A percentile compares a stretch with the other conserved stretches of the same genome.
Evolutionary conservation across 53 echinoderm and acorn worm species (phyloP).

Genomic region (Henricia sp.): DNA sequence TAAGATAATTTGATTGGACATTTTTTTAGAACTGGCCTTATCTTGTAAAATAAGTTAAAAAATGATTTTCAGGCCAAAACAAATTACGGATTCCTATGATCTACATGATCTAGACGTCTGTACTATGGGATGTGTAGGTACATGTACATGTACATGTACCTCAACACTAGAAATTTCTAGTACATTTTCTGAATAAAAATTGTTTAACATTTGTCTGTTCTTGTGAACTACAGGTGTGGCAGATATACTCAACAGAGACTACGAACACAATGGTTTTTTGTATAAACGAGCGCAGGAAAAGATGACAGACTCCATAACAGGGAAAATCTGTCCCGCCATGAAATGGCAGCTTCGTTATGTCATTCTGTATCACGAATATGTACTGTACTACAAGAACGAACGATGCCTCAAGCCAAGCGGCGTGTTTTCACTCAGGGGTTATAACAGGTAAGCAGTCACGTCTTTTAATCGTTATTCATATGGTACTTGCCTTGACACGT

Average conservation of each 20-base stretch:
- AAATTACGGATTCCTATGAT: too few species aligned
- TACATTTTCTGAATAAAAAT: not conserved
- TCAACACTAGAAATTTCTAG: not conserved
- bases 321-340: constrained; percentile 18
- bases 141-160: not conserved
- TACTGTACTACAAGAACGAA: constrained; percentile 89
- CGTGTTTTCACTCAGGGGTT: constrained; percentile 81
- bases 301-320: constrained; percentile 58
- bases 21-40: too few species aligned
- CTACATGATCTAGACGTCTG: too few species aligned
- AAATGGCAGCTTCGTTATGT: constrained; percentile 97
- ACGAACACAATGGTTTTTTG: constrained; percentile 81
- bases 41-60: too few species aligned
- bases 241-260: constrained; percentile 58
- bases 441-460: constrained; percentile 78
- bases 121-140: too few species aligned
- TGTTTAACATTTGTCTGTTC: not conserved
- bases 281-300: constrained; percentile 88
- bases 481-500: too few species aligned
- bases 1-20: too few species aligned
- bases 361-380: constrained; percentile 82
- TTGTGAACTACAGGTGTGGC: constrained; percentile 50
- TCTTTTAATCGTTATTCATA: too few species aligned
- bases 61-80: too few species aligned
- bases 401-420: constrained; percentile 75